Evolutionary conservation across 2,888 invertebrate genomes (phyloP), one percentile per base, ranked within the genome.

Genomic region (Plagiodera versicolora): DNA sequence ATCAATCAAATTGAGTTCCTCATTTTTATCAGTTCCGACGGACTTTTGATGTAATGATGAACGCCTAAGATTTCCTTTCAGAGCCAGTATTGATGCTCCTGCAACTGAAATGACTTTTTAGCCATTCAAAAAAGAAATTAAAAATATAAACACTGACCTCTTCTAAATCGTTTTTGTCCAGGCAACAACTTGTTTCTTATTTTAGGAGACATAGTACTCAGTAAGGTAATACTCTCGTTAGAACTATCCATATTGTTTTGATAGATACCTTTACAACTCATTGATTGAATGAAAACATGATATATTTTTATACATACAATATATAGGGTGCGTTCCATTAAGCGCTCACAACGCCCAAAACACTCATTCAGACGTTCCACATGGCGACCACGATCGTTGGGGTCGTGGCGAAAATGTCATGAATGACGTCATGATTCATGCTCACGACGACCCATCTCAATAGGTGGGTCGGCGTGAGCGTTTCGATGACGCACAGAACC

Each of bases 141-240:
- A 24, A 6, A 52, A 11, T n/a, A n/a, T n/a, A 44, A 49, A 17
- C 24, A 52, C 62, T 55, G 69, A 72, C 69, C 65, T 64, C 67
- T 69, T 59, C 65, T 69, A 20, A 65, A 60, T 28, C 64, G 65
- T 61, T 69, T 69, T 49, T 69, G 68, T 19, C 68, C 56, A 35
- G 64, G 64, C 56, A 69, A 50, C 50, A 61, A 20, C 51, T 61
- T 61, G 32, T 51, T 30, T 55, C 18, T 71, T 59, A 73, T 60
- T 65, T 71, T 74, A 20, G 77, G 76, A n/a, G 76, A 75, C 76
- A 77, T 75, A 8, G 75, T 70, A 63, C 76, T 72, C 48, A 75
- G 58, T 54, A 77, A 64, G 39, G 4, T 4, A 14, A 39, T 39
- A 39, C 14, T 14, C 59, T 69, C 67, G 58, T 74, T 68, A n/a